Base-by-base conservation (phyloP, 2,888 invertebrate species). In the Lasioglossum marginatum region DNA sequence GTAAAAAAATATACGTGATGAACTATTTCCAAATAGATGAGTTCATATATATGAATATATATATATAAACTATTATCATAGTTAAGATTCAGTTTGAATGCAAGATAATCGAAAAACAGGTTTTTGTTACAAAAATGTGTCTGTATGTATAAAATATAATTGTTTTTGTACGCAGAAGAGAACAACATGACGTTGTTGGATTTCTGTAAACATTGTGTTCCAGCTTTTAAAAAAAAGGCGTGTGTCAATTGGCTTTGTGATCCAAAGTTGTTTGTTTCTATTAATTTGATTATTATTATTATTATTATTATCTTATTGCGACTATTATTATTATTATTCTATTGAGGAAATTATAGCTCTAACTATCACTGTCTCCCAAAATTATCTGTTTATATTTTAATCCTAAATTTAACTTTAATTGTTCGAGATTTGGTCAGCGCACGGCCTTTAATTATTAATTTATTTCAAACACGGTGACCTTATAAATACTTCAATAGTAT, bases 201-300 rank as follows among this genome's bases (percentile, higher is more conserved):
- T 85, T 78, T 82, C 74, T 85, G 75, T 89, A 81, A 91, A 88
- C 77, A 74, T 83, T 79, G 82, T 81, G 63, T 87, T 83, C 78
- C 84, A 82, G 66, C 76, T 72, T 43, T 43, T 12, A 14, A 43
- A 43, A 82, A 85, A 83, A 81, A 73, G 34, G 63, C 82, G 86
- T 86, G 82, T 85, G 84, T 91, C 77, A 84, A 91, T 92, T 88
- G 89, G 90, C 86, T 92, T 91, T 85, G 81, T 86, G 89, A 92
- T 91, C 89, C 87, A 91, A 92, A 92, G 89, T 92, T 92, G 82
- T 91, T 92, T 90, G 88, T 92, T 92, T 92, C 89, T 89, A 88
- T 87, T 83, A 89, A 76, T 86, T 79, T 75, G 77, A 85, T 83
- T 34, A 85, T 80, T 72, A 82, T 48, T 43, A 83, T 48, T 43